Evolutionary conservation across 2,888 invertebrate genomes (phyloP).

Genomic region (Macaria notata): DNA sequence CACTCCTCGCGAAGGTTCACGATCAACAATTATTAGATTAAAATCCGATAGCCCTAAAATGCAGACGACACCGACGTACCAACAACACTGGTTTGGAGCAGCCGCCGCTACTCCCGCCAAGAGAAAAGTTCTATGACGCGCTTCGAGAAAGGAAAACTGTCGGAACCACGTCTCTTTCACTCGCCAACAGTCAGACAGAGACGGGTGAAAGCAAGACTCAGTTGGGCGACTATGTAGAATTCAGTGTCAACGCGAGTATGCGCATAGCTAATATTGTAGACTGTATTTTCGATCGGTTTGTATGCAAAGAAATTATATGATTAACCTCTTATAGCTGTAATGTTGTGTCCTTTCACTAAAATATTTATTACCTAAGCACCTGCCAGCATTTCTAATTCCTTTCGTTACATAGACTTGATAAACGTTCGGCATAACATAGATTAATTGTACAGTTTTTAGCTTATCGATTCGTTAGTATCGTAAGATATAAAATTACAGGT

Average conservation of each 20-base stretch:
- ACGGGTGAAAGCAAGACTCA: conserved; percentile 63
- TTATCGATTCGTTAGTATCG: not conserved
- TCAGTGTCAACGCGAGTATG: conserved; percentile 64
- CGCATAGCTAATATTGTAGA: conserved; percentile 39
- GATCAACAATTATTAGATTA: conserved; percentile 45
- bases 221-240: conserved; percentile 73
- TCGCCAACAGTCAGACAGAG: conserved; percentile 48
- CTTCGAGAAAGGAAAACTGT: conserved; percentile 74
- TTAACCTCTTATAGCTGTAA: conserved; percentile 24
- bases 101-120: conserved; percentile 53
- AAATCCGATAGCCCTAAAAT: conserved; percentile 59
- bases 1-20: conserved; percentile 52
- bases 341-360: conserved; percentile 11
- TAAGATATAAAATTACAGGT: conserved; percentile 14
- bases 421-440: not conserved
- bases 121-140: conserved; percentile 76
- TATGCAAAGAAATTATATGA: conserved; percentile 37
- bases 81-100: conserved; percentile 67
- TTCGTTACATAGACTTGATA: not conserved
- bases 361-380: conserved; percentile 2
- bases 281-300: conserved; percentile 29
- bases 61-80: conserved; percentile 65
- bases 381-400: not conserved
- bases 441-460: not conserved
- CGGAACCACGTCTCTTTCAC: conserved; percentile 55